phyloP scores from a whole-genome alignment of 2,113 vertebrate genomes.

The Sturnira hondurensis region DNA sequence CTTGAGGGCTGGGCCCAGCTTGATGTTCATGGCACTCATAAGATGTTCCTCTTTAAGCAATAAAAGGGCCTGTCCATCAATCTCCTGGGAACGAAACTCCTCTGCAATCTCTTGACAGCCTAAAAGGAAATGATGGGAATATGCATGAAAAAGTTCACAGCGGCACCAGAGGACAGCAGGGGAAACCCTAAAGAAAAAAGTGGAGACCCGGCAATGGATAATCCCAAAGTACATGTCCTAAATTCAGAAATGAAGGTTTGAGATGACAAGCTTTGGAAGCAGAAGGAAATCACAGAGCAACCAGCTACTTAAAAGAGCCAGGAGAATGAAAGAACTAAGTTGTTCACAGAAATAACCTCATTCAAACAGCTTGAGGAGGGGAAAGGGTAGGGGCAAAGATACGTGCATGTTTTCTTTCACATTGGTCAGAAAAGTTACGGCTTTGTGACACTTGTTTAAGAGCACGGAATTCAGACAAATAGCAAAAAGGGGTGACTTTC shows the following conservation, averaged over 20 bases:
- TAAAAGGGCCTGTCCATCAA: constrained; percentile 96
- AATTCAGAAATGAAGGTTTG: background rate
- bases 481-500: background rate
- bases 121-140: constrained; percentile 61
- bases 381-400: background rate
- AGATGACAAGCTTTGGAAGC: background rate
- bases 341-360: background rate
- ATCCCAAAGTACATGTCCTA: background rate
- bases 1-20: constrained; percentile 97
- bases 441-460: background rate
- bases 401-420: background rate
- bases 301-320: background rate
- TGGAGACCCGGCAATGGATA: background rate
- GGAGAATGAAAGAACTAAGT: background rate
- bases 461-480: background rate
- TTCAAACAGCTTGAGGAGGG: background rate
- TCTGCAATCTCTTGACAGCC: constrained; percentile 97
- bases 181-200: background rate
- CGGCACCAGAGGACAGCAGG: background rate
- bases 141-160: background rate
- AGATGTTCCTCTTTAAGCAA: constrained; percentile 97
- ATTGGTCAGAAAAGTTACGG: background rate
- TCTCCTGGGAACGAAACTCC: constrained; percentile 97
- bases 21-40: constrained; percentile 99
- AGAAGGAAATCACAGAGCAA: background rate